Evolutionary conservation across 1,140 invertebrate species (phyloP), one percentile per base, ranked within the genome.

Genomic region (Gerris buenoi): DNA sequence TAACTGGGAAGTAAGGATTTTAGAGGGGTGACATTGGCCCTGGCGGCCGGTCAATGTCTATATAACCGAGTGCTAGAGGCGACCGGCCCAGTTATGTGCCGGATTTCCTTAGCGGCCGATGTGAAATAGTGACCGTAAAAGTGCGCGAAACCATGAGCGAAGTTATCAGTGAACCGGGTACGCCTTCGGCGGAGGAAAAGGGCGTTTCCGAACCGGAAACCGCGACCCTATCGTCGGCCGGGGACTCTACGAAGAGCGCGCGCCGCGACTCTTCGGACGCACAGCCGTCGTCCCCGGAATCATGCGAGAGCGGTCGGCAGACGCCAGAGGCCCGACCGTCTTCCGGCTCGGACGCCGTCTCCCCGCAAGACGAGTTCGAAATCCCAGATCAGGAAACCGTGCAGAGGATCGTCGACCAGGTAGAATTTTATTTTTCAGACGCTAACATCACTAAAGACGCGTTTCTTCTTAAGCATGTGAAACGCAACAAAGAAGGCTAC

Each of bases 351-450:
- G 58, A 60, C 5, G 23, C 5, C 23, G 15, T 25, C 5, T 3
- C 58, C 58, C 5, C 10, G 22, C 75, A 75, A 22, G 72, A 73
- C 56, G 61, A 72, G 22, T 79, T 78, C 64, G 71, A 75, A 0
- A 72, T 75, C 1, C 87, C 87, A 1, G 84, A 82, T 66, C 88
- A 89, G 2, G 88, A 91, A 71, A 75, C 89, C 25, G 84, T 87
- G 0, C 82, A 86, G 26, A 84, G 86, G 70, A 91, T 93, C 67
- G 84, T 90, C 56, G 81, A 86, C 56, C 89, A 93, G 75, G 91
- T 94, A 5, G 91, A 94, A 78, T 94, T 90, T 76, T 96, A 96
- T 77, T 96, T 97, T 76, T 93, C 91, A 66, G 93, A 97, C 76
- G 90, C 88, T 22, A 95, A 94, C 75, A 93, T 97, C 67, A 85